A percentile compares a stretch with the other conserved stretches of the same genome.
Conservation (phyloP, 2,888 invertebrate species). For the Cheilosia soror region DNA sequence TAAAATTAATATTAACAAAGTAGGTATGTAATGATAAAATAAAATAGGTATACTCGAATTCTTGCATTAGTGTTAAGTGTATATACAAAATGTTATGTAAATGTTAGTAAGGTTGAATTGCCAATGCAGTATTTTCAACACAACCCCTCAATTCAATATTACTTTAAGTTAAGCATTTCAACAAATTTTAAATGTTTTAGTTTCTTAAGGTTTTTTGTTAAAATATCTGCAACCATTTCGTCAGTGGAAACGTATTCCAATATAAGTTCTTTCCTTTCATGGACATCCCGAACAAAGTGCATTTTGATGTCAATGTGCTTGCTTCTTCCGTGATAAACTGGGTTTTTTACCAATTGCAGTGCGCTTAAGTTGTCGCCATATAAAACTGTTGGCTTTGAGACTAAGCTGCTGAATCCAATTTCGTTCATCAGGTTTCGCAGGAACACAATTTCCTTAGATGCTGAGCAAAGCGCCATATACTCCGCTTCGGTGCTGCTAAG, state of each 20-base stretch:
- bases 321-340: slow-evolving; percentile 25
- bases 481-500: slow-evolving; percentile 19
- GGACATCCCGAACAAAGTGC: slow-evolving; percentile 38
- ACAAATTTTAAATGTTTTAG: slow-evolving; percentile 16
- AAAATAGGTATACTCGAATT: too few species aligned
- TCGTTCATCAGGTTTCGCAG: slow-evolving; percentile 29
- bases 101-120: too few species aligned
- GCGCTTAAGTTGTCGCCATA: slow-evolving; percentile 40
- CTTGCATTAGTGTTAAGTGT: too few species aligned
- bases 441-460: slow-evolving; percentile 43
- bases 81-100: too few species aligned
- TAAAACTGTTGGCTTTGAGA: background rate
- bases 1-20: too few species aligned
- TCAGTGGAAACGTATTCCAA: background rate
- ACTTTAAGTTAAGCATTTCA: slow-evolving; percentile 17
- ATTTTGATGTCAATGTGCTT: slow-evolving; percentile 49
- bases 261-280: background rate
- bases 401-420: slow-evolving; percentile 20
- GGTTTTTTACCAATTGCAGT: slow-evolving; percentile 33
- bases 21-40: too few species aligned
- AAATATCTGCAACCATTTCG: slow-evolving; percentile 37
- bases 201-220: slow-evolving; percentile 33
- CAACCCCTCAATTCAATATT: background rate
- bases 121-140: too few species aligned
- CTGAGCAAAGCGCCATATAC: slow-evolving; percentile 29